Base-by-base conservation (phyloP, 30 jellyfish, hydroid and myxozoan species). In the Mastigias papua region DNA sequence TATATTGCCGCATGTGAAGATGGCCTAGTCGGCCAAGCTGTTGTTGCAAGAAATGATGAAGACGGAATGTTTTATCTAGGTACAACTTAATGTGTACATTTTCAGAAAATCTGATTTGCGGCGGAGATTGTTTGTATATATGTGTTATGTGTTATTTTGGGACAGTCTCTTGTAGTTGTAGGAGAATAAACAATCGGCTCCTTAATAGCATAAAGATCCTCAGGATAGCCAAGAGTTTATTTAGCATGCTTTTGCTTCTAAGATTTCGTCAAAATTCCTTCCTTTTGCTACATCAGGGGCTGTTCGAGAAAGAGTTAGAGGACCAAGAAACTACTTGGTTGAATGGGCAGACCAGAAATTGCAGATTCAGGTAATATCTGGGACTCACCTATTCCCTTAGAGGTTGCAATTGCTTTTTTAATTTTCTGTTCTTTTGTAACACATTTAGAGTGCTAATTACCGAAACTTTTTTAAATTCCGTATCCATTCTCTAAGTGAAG, bases 261-360 rank as follows among this genome's bases (percentile, higher is more conserved):
- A 3, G 54, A 37, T 37, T 5, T 37, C 54, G 11, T 11, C 11
- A 11, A 37, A 3, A 51, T 8, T 5, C 16, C 17, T 21, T 51
- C 16, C 16, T 16, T 8, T 46, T 16, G 13, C 46, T 49, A 6
- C 75, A 35, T 16, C 66, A 76, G 99, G 96, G 2, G 82, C 98
- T 2, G 97, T 95, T 2, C 82, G 97, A 74, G 96, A 86, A 58
- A 93, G 93, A 27, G 95, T 84, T 35, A 73, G 73, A 11, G 99
- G 97, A 16, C 84, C 98, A 32, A 80, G 99, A 64, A 86, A 70
- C 25, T 95, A 90, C 69, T 61, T 95, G 48, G 82, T 95, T 19
- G 99, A 95, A 80, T 95, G 99, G 99, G 97, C 99, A 1, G 99
- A 95, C 88, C 98, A 86, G 48, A 84, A 82, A 25, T 76, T 86